Conservation (phyloP, 2,888 invertebrate species). For the Drosophila monieri region DNA sequence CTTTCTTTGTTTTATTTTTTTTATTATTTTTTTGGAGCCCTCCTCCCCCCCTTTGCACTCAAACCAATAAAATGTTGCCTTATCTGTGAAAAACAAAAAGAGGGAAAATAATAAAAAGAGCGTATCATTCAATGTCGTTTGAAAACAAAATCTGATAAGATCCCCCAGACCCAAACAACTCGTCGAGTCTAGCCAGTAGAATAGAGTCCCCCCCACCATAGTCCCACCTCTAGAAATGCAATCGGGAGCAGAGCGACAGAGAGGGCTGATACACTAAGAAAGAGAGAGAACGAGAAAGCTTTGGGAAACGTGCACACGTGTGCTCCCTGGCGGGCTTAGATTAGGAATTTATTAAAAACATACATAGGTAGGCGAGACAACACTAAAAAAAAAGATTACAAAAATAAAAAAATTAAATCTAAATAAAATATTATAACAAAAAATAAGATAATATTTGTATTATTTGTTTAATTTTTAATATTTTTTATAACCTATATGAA, state of each 20-base stretch:
- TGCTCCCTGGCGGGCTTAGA: slow-evolving; percentile 24
- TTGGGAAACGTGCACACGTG: slow-evolving; percentile 69
- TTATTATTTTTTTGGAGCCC: background rate
- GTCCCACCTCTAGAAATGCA: slow-evolving; percentile 15
- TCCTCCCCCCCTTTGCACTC: slow-evolving; percentile 6
- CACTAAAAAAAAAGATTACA: background rate
- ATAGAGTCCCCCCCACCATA: background rate
- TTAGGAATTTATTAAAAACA: slow-evolving; percentile 19
- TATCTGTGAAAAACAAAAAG: slow-evolving; percentile 17
- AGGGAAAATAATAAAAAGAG: slow-evolving; percentile 22
- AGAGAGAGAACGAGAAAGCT: slow-evolving; percentile 37
- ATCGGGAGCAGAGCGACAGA: slow-evolving; percentile 16
- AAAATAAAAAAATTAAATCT: background rate
- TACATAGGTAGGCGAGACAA: background rate
- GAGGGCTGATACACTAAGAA: slow-evolving; percentile 33
- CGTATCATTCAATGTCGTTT: slow-evolving; percentile 63
- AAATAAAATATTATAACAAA: background rate
- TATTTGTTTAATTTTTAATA: too few relatives aligned
- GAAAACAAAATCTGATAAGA: slow-evolving; percentile 69
- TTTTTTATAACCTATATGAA: too few relatives aligned
- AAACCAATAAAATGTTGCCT: slow-evolving; percentile 25
- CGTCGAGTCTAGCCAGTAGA: slow-evolving; percentile 22
- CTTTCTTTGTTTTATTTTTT: slow-evolving; percentile 27
- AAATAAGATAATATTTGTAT: background rate
- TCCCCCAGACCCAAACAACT: slow-evolving; percentile 44